Evolutionary conservation across 2,797 vertebrate genomes (phyloP).

Genomic region (Cephalopachus bancanus): DNA sequence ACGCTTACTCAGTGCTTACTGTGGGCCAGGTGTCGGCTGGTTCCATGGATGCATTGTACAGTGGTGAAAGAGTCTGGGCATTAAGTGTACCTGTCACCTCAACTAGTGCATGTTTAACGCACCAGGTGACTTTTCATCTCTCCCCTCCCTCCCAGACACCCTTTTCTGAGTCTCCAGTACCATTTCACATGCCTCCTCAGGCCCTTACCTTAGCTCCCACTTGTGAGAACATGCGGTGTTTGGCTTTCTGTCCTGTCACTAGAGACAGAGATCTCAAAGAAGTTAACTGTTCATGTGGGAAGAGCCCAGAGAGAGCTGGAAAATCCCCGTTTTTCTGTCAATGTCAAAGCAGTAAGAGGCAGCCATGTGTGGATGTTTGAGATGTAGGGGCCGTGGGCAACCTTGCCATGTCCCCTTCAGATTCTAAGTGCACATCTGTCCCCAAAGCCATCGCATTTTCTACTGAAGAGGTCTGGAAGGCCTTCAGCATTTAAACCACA

Average conservation of each 20-base stretch:
- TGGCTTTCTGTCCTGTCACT: neutral
- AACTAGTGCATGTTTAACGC: no score
- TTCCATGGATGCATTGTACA: no score
- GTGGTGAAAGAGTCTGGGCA: no score
- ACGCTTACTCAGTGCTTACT: neutral
- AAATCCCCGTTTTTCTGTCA: neutral
- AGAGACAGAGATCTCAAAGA: neutral
- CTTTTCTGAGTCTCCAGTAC: neutral
- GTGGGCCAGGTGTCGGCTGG: neutral
- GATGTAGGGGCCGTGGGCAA: neutral
- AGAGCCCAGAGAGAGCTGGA: neutral
- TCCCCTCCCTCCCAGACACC: no score
- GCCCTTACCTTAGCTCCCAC: no score
- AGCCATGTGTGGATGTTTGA: neutral
- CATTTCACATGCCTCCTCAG: neutral
- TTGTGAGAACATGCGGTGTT: neutral
- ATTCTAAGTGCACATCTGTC: neutral
- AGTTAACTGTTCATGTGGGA: neutral
- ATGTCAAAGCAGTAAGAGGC: neutral
- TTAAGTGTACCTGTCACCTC: no score
- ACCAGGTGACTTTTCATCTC: no score
- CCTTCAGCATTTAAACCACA: neutral
- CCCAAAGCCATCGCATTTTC: neutral
- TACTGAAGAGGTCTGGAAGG: neutral
- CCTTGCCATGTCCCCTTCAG: neutral